Percentiles rank a stretch among this genome's conserved stretches.
Conservation (phyloP, 1,140 invertebrate species). For the Neuroterus valhalla region DNA sequence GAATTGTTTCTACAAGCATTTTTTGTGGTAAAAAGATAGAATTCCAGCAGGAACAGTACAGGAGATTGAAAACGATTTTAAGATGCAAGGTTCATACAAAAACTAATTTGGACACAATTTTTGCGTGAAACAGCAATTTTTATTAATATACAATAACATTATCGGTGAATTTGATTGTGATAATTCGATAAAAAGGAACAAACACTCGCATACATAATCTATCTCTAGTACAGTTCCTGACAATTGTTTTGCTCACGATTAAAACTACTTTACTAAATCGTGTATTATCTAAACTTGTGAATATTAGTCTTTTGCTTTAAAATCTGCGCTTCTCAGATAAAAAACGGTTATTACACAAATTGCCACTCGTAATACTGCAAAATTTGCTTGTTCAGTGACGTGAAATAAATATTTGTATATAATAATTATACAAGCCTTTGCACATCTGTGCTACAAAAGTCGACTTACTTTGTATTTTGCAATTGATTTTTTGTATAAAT, state of each 20-base stretch:
- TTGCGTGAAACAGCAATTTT: conserved; percentile 70
- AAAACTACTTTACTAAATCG: conserved; percentile 18
- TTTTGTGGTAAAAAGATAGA: no score
- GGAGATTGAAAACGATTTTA: conserved; percentile 58
- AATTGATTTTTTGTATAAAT: conserved; percentile 28
- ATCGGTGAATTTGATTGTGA: conserved; percentile 56
- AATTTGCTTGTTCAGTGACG: not conserved
- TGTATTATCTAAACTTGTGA: conserved; percentile 4
- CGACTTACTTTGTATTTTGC: not conserved
- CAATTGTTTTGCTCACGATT: conserved; percentile 39
- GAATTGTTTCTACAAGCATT: no score
- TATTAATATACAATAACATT: conserved; percentile 72
- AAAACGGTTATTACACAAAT: conserved; percentile 30
- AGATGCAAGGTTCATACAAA: conserved; percentile 64
- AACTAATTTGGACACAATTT: conserved; percentile 70
- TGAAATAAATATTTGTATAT: conserved; percentile 9
- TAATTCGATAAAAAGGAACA: conserved; percentile 44
- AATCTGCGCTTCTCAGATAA: conserved; percentile 10
- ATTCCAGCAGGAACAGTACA: conserved; percentile 64
- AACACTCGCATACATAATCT: conserved; percentile 48
- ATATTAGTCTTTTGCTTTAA: not conserved
- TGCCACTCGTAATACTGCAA: conserved; percentile 15
- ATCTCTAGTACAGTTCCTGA: conserved; percentile 65
- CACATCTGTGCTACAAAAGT: not conserved
- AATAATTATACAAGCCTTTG: conserved; percentile 13